Conservation (phyloP, 2,113 vertebrate species). For the Casuarius casuarius region DNA sequence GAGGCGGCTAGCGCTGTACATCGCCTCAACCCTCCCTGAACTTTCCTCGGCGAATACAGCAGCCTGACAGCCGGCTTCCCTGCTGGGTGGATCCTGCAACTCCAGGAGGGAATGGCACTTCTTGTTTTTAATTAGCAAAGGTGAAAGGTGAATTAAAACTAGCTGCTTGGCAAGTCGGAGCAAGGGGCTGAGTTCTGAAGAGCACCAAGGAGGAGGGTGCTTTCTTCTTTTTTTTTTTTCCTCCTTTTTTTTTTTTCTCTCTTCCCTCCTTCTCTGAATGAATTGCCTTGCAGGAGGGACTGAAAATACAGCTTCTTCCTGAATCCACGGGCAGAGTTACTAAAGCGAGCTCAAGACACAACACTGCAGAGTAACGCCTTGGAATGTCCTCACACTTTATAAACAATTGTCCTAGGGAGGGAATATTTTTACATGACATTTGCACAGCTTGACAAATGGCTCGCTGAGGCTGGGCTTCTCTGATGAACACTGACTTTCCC, state of each 20-base stretch:
- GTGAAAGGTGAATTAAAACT: slow-evolving; percentile 82
- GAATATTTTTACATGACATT: slow-evolving; percentile 63
- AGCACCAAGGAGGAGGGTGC: slow-evolving; percentile 51
- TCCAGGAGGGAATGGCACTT: slow-evolving; percentile 71
- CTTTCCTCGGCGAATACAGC: slow-evolving; percentile 70
- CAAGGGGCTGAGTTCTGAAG: slow-evolving; percentile 71
- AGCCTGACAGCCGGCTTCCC: slow-evolving; percentile 76
- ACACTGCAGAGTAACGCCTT: slow-evolving; percentile 66
- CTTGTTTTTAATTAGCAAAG: slow-evolving; percentile 81
- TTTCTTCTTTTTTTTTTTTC: not conserved
- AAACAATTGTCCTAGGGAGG: slow-evolving; percentile 71
- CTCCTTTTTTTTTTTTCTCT: not conserved
- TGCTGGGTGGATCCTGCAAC: slow-evolving; percentile 74
- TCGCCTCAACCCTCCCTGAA: slow-evolving; percentile 74
- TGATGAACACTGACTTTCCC: slow-evolving; percentile 56
- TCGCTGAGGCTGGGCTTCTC: slow-evolving; percentile 62
- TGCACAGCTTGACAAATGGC: slow-evolving; percentile 71
- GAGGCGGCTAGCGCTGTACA: slow-evolving; percentile 22
- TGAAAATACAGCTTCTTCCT: slow-evolving; percentile 68
- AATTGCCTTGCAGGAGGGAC: slow-evolving; percentile 68
- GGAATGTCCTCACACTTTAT: slow-evolving; percentile 73
- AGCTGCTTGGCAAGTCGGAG: slow-evolving; percentile 76
- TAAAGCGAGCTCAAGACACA: slow-evolving; percentile 64
- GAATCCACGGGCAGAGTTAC: slow-evolving; percentile 53
- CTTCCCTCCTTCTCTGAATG: slow-evolving; percentile 63